Conservation (phyloP, 2,113 vertebrate species). For the Uria lomvia region DNA sequence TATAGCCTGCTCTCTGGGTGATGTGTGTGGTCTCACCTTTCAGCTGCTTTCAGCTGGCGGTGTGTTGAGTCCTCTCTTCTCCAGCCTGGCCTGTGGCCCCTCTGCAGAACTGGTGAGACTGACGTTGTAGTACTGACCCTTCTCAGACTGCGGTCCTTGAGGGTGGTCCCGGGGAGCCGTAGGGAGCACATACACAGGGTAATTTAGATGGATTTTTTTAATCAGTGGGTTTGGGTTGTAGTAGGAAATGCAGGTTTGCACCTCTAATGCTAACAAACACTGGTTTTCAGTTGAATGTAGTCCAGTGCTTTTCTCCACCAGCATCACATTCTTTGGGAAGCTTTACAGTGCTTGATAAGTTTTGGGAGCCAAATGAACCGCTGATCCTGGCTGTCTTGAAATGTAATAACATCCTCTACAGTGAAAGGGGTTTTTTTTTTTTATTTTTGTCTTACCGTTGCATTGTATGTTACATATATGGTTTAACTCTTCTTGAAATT, state of each 20-base stretch:
- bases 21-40: neutral
- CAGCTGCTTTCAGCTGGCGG: neutral
- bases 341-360: neutral
- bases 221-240: neutral
- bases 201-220: neutral
- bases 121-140: neutral
- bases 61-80: neutral
- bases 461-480: neutral
- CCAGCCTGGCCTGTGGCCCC: neutral
- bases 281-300: neutral
- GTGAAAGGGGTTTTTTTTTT: neutral
- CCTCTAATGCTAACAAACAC: neutral
- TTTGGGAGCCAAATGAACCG: neutral
- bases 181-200: neutral
- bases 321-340: neutral
- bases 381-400: neutral
- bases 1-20: rapidly evolving
- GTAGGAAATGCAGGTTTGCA: neutral
- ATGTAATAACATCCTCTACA: neutral
- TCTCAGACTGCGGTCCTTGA: neutral
- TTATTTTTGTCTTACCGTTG: neutral
- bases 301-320: neutral
- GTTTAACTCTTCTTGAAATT: neutral
- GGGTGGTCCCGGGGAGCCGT: neutral
- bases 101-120: neutral